Percentiles rank a stretch among this genome's conserved stretches.
Conservation (phyloP, 2,113 vertebrate species). For the Calypte anna region DNA sequence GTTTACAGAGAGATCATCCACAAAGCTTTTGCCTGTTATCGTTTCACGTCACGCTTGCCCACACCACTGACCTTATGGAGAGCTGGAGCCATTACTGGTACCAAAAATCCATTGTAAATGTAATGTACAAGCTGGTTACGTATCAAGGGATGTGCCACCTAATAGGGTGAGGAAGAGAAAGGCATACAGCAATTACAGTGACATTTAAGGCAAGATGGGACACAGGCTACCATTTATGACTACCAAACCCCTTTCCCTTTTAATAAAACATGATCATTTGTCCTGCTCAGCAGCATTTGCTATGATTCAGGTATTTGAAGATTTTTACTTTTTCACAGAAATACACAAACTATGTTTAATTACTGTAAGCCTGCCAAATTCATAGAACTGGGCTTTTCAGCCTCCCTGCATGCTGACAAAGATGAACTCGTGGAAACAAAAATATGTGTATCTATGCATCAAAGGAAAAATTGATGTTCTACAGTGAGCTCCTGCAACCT, state of each 20-base stretch:
- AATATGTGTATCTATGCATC: not conserved
- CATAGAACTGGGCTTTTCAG: not conserved
- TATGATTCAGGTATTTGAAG: not conserved
- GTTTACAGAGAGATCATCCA: not conserved
- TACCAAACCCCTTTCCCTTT: not conserved
- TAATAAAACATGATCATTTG: not conserved
- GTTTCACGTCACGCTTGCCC: not conserved
- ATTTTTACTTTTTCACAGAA: not conserved
- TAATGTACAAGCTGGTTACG: constrained; percentile 92
- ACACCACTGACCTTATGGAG: constrained; percentile 90
- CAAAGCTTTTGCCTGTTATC: accelerated
- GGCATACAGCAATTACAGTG: not conserved
- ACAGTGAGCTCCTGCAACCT: not conserved
- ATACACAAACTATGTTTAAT: not conserved
- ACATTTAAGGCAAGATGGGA: not conserved
- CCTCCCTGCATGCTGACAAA: constrained; percentile 3
- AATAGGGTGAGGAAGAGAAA: not conserved
- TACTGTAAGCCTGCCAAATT: not conserved
- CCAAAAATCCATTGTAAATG: constrained; percentile 96
- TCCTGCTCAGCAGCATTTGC: not conserved
- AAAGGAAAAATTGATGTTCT: not conserved
- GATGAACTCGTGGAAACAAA: not conserved
- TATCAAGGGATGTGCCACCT: constrained; percentile 92
- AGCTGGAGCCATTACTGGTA: constrained; percentile 94
- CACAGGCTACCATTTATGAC: not conserved